Base-by-base conservation (phyloP, 2,888 invertebrate species). In the Diachrysia chrysitis region DNA sequence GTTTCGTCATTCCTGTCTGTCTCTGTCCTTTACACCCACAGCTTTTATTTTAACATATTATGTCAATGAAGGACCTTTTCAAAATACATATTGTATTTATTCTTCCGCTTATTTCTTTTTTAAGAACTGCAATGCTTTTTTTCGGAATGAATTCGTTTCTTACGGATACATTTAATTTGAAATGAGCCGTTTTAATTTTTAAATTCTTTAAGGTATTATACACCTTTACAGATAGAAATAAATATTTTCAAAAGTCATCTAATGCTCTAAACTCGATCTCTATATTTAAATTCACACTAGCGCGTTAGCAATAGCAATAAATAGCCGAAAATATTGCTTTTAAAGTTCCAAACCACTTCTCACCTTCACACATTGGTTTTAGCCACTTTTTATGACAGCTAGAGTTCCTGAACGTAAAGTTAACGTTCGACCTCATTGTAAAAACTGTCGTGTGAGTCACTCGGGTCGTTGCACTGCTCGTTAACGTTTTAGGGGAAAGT, bases 371-470 rank as follows among this genome's bases (percentile, higher is more conserved):
- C 16, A 23, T 42, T 12, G 51, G 55, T 59, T 56, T 48, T 56
- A 63, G 53, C 32, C 21, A 16, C 37, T 21, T 23, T 25, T 72
- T 63, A 74, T 77, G 60, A 37, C 61, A 53, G 76, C 32, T 60
- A 25, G n/a, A 58, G 58, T 63, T 53, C 61, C 58, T 54, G 19
- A 55, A 46, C 78, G 51, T 73, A 60, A 73, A 69, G 84, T 89
- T 88, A 87, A 89, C 85, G 87, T 78, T 70, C 87, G 92, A 90
- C 93, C 92, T 83, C 90, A 84, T 89, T 91, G 88, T 79, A 79
- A 76, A 78, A 71, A 71, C 76, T 78, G 77, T 77, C 74, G 82
- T 64, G 82, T 88, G 89, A 89, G 76, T 89, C 87, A 83, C 71
- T 37, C 66, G 61, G 90, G 88, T 89, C 90, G 81, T 85, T 87